These are phyloP conservation scores for Gallirallus australis DNA, from an alignment of 2,797 vertebrate genomes.

Conservation along the genomic window DNA sequence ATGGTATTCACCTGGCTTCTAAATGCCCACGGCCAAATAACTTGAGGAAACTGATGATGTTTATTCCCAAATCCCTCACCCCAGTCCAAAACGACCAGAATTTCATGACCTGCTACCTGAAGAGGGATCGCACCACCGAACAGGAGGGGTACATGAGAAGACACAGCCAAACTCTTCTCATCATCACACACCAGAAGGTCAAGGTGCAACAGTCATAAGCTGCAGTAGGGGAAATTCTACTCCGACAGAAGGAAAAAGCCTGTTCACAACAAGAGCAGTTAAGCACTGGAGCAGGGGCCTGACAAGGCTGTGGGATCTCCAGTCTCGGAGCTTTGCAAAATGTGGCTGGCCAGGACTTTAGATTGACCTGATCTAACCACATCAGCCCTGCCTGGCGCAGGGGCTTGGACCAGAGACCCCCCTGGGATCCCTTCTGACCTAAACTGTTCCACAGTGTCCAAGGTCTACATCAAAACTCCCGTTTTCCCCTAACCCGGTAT, in stretches of 20 bases:
- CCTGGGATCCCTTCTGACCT: not conserved
- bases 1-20: not conserved
- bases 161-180: slow-evolving; percentile 14
- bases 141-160: not conserved
- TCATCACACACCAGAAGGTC: not conserved
- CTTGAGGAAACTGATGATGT: not conserved
- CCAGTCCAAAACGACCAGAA: not conserved
- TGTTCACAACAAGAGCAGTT: slow-evolving; percentile 31
- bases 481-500: not conserved
- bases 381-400: not conserved
- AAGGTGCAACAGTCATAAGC: not conserved
- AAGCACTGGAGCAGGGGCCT: slow-evolving; percentile 46
- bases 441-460: not conserved
- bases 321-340: not conserved
- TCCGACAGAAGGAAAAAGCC: not conserved
- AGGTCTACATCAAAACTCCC: not conserved
- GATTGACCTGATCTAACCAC: not conserved
- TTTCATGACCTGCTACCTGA: not conserved
- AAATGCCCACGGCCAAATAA: not conserved
- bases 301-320: not conserved
- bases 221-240: not conserved
- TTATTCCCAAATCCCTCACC: not conserved
- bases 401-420: not conserved
- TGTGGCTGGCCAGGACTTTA: not conserved
- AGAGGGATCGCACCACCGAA: not conserved